Conservation (phyloP, 2,888 invertebrate genomes). For the Dryomyza anilis region DNA sequence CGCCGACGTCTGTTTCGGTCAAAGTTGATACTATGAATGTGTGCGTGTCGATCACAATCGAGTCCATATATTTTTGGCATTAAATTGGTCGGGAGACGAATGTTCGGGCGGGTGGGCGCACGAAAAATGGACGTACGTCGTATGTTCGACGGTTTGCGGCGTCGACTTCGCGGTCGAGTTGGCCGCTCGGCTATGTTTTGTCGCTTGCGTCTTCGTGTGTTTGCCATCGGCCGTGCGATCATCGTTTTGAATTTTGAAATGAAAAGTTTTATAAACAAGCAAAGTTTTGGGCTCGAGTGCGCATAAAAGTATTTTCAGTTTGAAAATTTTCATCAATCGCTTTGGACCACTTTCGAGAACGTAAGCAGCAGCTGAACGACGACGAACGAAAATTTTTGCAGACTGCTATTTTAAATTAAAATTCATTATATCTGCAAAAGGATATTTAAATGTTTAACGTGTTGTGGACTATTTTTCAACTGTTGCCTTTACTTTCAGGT, state of each 20-base stretch:
- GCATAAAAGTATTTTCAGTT: conserved; percentile 61
- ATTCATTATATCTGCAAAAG: background rate
- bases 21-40: no score
- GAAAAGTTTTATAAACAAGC: conserved; percentile 6
- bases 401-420: conserved; percentile 7
- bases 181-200: background rate
- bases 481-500: conserved; percentile 62
- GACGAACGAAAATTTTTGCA: background rate
- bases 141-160: no score
- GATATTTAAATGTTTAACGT: background rate
- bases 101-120: background rate
- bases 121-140: background rate
- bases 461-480: background rate
- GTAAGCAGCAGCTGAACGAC: conserved; percentile 35
- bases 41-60: no score
- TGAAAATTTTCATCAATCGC: conserved; percentile 53
- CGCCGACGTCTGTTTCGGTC: no score
- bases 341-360: conserved; percentile 44
- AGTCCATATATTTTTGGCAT: no score
- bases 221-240: conserved; percentile 3
- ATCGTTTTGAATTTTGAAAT: conserved; percentile 5
- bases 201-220: background rate
- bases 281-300: conserved; percentile 45
- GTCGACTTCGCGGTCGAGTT: background rate
- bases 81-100: no score